phyloP scores from a whole-genome alignment of 2,888 invertebrate species.

The Ceriagrion tenellum region DNA sequence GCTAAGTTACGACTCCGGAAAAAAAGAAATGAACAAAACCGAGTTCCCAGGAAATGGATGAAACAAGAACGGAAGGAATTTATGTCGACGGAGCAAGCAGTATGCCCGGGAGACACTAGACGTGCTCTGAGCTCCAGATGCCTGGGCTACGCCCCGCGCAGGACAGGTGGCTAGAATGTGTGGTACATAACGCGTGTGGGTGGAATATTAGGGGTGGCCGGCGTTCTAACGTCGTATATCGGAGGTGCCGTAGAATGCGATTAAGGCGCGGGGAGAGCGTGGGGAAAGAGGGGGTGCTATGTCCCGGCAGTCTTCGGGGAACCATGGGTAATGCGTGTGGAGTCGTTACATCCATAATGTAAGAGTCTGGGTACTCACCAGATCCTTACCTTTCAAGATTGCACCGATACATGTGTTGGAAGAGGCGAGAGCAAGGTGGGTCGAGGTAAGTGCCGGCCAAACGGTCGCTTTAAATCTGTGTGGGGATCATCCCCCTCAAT shows the following conservation, averaged over 20 bases:
- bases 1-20: not conserved
- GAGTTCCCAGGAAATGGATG: not conserved
- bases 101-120: not conserved
- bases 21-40: not conserved
- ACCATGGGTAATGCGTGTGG: not conserved
- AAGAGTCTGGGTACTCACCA: not conserved
- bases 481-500: not conserved
- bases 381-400: not conserved
- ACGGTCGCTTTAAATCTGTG: not conserved
- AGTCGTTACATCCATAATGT: not conserved
- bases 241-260: not conserved
- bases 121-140: conserved; percentile 28
- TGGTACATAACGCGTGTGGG: not conserved
- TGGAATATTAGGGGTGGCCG: not conserved
- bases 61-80: not conserved
- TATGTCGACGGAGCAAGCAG: not conserved
- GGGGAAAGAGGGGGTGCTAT: not conserved
- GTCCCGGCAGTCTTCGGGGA: not conserved
- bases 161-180: not conserved
- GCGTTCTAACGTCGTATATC: not conserved
- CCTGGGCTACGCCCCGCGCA: not conserved
- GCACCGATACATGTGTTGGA: not conserved
- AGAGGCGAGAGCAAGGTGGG: not conserved
- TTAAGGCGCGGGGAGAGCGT: not conserved
- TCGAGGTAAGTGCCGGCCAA: no score